These are phyloP conservation scores for Zaprionus bogoriensis DNA, from an alignment of 2,888 invertebrate genomes.

Conservation along the genomic window DNA sequence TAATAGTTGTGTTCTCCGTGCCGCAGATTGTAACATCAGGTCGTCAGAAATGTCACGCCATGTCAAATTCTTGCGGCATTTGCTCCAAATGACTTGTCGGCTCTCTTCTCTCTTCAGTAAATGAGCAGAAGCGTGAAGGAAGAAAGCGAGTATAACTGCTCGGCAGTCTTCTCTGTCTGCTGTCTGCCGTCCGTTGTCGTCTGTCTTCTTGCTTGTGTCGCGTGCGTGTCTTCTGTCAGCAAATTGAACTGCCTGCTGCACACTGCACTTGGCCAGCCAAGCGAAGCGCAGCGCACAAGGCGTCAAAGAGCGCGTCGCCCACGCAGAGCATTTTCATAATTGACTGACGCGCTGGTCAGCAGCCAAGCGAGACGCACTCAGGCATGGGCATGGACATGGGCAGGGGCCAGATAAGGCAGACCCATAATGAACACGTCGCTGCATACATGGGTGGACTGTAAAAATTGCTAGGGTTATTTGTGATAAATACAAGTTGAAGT, in stretches of 20 bases:
- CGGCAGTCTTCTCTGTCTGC: conserved; percentile 26
- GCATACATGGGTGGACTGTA: too few species aligned
- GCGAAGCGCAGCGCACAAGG: conserved; percentile 32
- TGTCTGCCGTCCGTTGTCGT: neutral
- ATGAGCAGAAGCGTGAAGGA: conserved; percentile 63
- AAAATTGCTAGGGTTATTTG: too few species aligned
- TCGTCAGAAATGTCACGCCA: conserved; percentile 38
- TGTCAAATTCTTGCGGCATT: conserved; percentile 23
- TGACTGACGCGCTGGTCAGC: conserved; percentile 45
- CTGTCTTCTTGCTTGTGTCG: neutral
- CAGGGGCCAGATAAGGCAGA: too few species aligned
- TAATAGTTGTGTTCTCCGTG: conserved; percentile 50
- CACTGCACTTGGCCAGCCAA: conserved; percentile 51
- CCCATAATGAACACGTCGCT: too few species aligned
- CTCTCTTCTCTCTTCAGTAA: conserved; percentile 61
- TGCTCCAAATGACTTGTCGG: neutral
- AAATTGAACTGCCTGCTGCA: conserved; percentile 33
- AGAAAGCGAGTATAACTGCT: conserved; percentile 44
- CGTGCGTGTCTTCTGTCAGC: conserved; percentile 11
- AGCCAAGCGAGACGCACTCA: conserved; percentile 29
- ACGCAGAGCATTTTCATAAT: conserved; percentile 37
- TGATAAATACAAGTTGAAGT: too few species aligned
- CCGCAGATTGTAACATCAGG: conserved; percentile 52
- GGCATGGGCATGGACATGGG: too few species aligned
- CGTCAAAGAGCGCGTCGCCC: conserved; percentile 51